Percentiles rank a stretch among this genome's conserved stretches.
Conservation (phyloP, 2,888 invertebrate species). For the Noctua janthe region DNA sequence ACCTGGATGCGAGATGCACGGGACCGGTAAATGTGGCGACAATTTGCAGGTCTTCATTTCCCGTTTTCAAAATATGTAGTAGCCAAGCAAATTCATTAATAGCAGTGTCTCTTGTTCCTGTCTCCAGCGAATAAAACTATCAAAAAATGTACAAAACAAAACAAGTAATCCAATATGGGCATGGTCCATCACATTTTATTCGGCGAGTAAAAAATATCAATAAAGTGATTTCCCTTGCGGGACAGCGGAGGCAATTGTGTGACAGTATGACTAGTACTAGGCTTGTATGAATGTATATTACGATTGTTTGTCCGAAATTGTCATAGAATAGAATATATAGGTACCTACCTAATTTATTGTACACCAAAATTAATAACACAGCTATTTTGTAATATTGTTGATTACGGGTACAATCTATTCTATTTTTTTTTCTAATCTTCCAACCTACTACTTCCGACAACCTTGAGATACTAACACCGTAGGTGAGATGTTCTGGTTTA, state of each 20-base stretch:
- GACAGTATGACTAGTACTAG: background rate
- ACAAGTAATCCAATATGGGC: background rate
- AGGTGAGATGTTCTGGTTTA: too few species aligned
- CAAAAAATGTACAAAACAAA: background rate
- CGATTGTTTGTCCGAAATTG: background rate
- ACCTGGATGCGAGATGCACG: too few species aligned
- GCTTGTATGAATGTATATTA: background rate
- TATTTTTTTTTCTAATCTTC: too few species aligned
- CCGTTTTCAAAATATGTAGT: background rate
- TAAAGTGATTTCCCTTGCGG: constrained; percentile 39
- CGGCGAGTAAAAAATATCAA: constrained; percentile 23
- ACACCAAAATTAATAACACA: background rate
- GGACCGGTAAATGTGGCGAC: too few species aligned
- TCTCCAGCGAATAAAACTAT: background rate
- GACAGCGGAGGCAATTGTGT: background rate
- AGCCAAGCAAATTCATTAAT: background rate
- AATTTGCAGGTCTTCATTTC: background rate
- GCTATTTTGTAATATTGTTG: too few species aligned
- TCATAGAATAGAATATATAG: background rate
- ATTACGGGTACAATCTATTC: too few species aligned
- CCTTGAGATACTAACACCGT: background rate
- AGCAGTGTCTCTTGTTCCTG: background rate
- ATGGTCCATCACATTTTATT: background rate
- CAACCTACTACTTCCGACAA: too few species aligned
- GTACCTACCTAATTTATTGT: background rate